Conservation (phyloP, 1,140 invertebrate genomes). For the Chelonus insularis region DNA sequence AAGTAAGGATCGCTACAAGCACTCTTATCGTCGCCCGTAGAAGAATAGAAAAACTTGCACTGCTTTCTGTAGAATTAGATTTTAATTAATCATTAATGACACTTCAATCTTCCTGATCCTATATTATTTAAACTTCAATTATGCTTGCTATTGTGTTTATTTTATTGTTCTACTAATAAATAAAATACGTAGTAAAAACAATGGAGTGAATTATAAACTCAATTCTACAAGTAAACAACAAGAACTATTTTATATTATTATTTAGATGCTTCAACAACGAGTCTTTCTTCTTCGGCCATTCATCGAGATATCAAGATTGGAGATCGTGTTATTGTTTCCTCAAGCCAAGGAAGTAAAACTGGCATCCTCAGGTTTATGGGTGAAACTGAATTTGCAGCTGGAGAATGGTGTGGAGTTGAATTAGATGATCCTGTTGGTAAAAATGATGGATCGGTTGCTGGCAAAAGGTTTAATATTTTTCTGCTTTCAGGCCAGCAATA, state of each 20-base stretch:
- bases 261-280: constrained; percentile 69
- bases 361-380: constrained; percentile 86
- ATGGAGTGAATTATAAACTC: constrained; percentile 10
- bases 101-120: constrained; percentile 3
- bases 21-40: constrained; percentile 37
- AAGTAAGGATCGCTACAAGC: constrained; percentile 53
- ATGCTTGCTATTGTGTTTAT: neutral
- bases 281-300: constrained; percentile 57
- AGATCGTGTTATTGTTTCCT: constrained; percentile 88
- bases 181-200: neutral
- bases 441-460: constrained; percentile 93
- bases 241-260: constrained; percentile 20
- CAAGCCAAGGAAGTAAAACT: constrained; percentile 84
- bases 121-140: too few species aligned
- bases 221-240: too few species aligned
- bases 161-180: constrained; percentile 2
- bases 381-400: constrained; percentile 83
- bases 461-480: constrained; percentile 66
- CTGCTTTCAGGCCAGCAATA: neutral
- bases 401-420: constrained; percentile 94
- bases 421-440: constrained; percentile 92
- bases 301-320: constrained; percentile 74
- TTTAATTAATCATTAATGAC: neutral
- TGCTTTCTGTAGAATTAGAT: constrained; percentile 17
- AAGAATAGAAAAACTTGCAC: constrained; percentile 12